These are phyloP conservation scores for Myopa testacea DNA, from an alignment of 2,888 invertebrate genomes.

Conservation along the genomic window DNA sequence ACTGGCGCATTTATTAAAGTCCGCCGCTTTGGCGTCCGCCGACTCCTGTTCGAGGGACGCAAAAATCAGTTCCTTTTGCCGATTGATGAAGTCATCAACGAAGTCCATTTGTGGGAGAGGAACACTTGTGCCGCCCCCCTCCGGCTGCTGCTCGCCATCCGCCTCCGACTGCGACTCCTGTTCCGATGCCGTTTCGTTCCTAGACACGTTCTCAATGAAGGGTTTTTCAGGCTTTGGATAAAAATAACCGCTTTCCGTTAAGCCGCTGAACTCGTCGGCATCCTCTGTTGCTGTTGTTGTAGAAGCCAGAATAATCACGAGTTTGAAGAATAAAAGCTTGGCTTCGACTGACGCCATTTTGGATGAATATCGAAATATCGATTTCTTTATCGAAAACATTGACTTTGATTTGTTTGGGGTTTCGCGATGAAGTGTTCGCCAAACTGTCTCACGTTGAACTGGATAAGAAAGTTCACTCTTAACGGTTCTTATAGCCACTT, in stretches of 20 bases:
- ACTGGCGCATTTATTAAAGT: constrained; percentile 58
- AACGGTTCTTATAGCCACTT: constrained; percentile 58
- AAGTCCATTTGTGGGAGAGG: constrained; percentile 58
- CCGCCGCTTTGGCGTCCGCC: constrained; percentile 50
- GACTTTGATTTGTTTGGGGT: neutral
- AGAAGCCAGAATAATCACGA: neutral
- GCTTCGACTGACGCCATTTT: neutral
- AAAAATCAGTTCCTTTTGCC: constrained; percentile 62
- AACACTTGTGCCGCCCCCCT: constrained; percentile 14
- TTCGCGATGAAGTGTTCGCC: constrained; percentile 14
- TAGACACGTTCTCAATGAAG: constrained; percentile 11
- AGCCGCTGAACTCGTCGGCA: neutral
- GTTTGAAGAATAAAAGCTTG: too few relatives aligned
- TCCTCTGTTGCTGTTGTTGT: neutral
- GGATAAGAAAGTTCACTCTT: constrained; percentile 47
- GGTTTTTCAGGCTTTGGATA: constrained; percentile 45
- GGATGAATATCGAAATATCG: neutral
- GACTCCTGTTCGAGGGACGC: constrained; percentile 45
- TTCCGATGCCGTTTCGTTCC: neutral
- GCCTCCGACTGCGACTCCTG: neutral
- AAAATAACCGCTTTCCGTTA: constrained; percentile 46
- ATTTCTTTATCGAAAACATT: neutral
- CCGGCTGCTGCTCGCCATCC: neutral
- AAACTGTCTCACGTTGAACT: constrained; percentile 50
- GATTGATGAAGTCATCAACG: constrained; percentile 61